Evolutionary conservation across 1,140 invertebrate species (phyloP).

Genomic region (Ceratina calcarata): DNA sequence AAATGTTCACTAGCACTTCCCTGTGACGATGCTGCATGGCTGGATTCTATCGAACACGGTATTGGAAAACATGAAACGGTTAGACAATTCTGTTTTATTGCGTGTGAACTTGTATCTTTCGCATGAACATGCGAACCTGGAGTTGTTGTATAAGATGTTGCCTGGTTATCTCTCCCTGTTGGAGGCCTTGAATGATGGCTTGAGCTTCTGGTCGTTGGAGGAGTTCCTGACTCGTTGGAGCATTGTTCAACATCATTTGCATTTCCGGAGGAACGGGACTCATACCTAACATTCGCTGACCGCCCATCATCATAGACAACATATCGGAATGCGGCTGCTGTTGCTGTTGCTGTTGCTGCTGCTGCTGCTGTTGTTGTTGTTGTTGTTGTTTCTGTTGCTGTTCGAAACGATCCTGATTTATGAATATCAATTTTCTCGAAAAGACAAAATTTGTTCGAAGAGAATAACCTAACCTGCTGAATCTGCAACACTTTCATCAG

Average conservation of each 20-base stretch:
- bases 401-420: slow-evolving; percentile 25
- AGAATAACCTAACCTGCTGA: slow-evolving; percentile 71
- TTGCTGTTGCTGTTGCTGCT: slow-evolving; percentile 73
- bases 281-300: slow-evolving; percentile 74
- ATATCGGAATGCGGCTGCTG: slow-evolving; percentile 79
- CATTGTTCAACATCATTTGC: slow-evolving; percentile 80
- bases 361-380: slow-evolving; percentile 68
- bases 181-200: slow-evolving; percentile 87
- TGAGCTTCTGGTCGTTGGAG: slow-evolving; percentile 87
- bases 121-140: slow-evolving; percentile 68
- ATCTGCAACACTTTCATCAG: slow-evolving; percentile 81
- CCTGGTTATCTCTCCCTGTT: slow-evolving; percentile 87
- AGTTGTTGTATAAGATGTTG: slow-evolving; percentile 88
- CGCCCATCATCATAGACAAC: slow-evolving; percentile 76
- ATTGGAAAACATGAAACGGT: slow-evolving; percentile 37
- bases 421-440: background rate
- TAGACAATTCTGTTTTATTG: background rate
- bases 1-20: slow-evolving; percentile 86
- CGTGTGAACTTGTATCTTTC: background rate
- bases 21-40: slow-evolving; percentile 86
- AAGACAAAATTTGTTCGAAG: background rate
- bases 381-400: slow-evolving; percentile 74
- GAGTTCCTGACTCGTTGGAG: slow-evolving; percentile 82
- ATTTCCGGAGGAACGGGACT: slow-evolving; percentile 82
- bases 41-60: slow-evolving; percentile 80